Evolutionary conservation across 2,888 invertebrate genomes (phyloP).

Genomic region (Tachina lurida): DNA sequence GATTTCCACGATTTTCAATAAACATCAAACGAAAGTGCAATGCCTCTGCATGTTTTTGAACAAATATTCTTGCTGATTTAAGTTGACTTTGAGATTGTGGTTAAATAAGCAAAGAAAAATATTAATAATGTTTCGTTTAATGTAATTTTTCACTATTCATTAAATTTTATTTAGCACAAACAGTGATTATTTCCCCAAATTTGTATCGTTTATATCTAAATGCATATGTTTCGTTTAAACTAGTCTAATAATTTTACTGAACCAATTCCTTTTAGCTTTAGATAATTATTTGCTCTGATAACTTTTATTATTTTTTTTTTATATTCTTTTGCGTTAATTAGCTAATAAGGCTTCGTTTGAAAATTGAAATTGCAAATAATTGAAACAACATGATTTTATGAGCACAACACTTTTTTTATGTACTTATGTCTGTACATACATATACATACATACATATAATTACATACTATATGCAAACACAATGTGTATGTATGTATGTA

Average conservation of each 20-base stretch:
- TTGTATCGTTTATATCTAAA: not conserved
- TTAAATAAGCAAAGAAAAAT: conserved; percentile 22
- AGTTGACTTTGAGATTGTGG: conserved; percentile 34
- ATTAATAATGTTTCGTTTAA: conserved; percentile 19
- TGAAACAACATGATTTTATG: conserved; percentile 44
- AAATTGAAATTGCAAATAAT: conserved; percentile 36
- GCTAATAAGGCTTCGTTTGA: not conserved
- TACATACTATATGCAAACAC: no score
- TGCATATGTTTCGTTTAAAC: no score
- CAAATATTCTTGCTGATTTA: conserved; percentile 54
- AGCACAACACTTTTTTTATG: conserved; percentile 4
- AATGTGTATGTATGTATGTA: not conserved
- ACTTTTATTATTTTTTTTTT: not conserved
- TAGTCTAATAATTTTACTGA: no score
- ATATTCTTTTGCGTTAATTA: not conserved
- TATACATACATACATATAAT: no score
- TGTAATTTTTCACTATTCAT: conserved; percentile 28
- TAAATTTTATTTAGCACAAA: conserved; percentile 33
- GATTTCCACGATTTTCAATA: not conserved
- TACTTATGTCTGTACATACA: no score
- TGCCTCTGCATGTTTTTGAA: conserved; percentile 42
- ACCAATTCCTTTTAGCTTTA: not conserved
- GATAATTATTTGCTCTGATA: not conserved
- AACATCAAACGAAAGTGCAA: conserved; percentile 12
- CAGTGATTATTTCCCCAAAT: not conserved